Base-by-base conservation (phyloP, 1,140 invertebrate species). In the Zaprionus inermis region DNA sequence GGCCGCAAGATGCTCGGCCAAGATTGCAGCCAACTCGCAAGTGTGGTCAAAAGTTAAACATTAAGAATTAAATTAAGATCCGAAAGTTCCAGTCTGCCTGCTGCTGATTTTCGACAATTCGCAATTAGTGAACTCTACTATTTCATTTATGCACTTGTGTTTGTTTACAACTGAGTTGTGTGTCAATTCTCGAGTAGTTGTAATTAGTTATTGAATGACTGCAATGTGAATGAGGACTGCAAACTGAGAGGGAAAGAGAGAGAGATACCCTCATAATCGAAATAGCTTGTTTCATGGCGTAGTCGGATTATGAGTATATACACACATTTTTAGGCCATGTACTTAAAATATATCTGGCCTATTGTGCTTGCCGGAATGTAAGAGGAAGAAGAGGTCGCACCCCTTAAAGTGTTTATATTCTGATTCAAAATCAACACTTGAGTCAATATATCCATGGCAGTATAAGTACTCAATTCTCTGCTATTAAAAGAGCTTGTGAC, bases 11-110 rank as follows among this genome's bases (percentile, higher is more conserved):
- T 75, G 55, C 63, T 32, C 55, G 38, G 52, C 38, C 66, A 82
- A 85, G 82, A 82, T 74, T 71, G 71, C 52, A 34, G 41, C 58
- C 65, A 56, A 49, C 52, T 65, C 24, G 24, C 24, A 44, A 63
- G 71, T 85, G 83, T 79, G 69, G 72, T 78, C 83, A 74, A 69
- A 86, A 79, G 72, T 88, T 83, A 68, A 68, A 72, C 79, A 88
- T 89, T 88, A 88, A 88, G 83, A 88, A 88, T 88, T 88, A 79
- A 89, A 83, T 88, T 88, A 88, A 77, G 79, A 56, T 36, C 72
- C 69, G 59, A 46, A 76, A 82, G 60, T 79, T 77, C 55, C 46
- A 46, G 20, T 16, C 16, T 38, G 16, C 38, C 14, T 57, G 6
- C 49, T 60, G 66, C 66, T n/a, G 14, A 74, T 68, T 69, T 68